Evolutionary conservation across 2,888 invertebrate genomes (phyloP).

Genomic region (Platycnemis pennipes): DNA sequence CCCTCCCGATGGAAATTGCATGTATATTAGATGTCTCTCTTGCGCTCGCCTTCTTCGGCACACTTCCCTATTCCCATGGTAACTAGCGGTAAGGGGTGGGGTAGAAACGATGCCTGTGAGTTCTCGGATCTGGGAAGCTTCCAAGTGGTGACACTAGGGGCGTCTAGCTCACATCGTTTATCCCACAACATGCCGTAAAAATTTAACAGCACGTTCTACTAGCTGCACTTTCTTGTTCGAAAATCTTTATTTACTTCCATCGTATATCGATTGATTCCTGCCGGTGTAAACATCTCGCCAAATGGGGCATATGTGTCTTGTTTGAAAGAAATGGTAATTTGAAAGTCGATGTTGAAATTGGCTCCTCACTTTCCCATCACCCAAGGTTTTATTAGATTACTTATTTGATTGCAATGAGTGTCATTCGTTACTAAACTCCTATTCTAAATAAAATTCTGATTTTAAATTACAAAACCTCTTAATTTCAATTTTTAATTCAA

Average conservation of each 20-base stretch:
- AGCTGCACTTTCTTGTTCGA: constrained; percentile 30
- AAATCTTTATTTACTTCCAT: neutral
- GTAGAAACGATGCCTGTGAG: constrained; percentile 1
- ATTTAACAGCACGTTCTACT: constrained; percentile 53
- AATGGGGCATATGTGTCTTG: neutral
- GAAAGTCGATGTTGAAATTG: neutral
- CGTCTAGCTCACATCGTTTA: constrained; percentile 3
- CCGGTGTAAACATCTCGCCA: neutral
- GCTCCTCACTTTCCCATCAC: neutral
- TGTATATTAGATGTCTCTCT: constrained; percentile 52
- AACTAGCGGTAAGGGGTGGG: constrained; percentile 10
- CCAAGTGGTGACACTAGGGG: constrained; percentile 64
- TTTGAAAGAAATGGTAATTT: neutral
- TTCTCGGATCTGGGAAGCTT: constrained; percentile 57
- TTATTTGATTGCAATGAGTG: neutral
- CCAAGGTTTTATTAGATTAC: neutral
- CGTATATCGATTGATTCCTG: neutral
- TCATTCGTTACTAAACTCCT: neutral
- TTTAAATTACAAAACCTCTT: neutral
- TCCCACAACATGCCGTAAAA: constrained; percentile 57
- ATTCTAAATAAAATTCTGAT: neutral
- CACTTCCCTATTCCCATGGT: constrained; percentile 53
- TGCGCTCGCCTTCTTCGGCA: neutral
- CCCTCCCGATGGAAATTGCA: constrained; percentile 26
- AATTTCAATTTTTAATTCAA: too few species aligned